phyloP scores from a whole-genome alignment of 2,797 vertebrate species.

The Crax fasciolata region DNA sequence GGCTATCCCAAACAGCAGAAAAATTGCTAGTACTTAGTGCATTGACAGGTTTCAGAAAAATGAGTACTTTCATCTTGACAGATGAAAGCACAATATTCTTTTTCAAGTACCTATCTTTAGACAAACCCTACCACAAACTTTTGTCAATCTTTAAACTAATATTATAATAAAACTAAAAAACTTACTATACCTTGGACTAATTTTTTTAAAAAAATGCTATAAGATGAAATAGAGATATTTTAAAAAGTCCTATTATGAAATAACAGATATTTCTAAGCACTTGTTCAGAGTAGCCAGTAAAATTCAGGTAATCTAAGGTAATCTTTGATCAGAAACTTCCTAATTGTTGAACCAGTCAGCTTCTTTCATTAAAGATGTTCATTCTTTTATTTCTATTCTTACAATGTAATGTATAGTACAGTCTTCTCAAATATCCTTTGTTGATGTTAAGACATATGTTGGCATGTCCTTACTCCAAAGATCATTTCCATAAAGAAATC shows the following conservation, averaged over 20 bases:
- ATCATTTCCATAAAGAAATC: neutral
- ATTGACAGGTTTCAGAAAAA: neutral
- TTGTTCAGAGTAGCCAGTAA: neutral
- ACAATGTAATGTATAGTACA: neutral
- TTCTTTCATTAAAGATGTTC: neutral
- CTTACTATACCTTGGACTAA: neutral
- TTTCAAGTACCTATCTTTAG: too few relatives aligned
- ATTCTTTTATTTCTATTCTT: neutral
- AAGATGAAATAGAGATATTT: rapidly evolving
- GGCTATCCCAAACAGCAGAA: neutral
- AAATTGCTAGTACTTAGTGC: neutral
- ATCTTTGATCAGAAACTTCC: neutral
- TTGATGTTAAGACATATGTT: neutral
- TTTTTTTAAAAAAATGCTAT: neutral
- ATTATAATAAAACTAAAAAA: neutral
- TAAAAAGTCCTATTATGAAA: neutral
- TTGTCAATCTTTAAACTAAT: neutral
- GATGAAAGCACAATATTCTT: neutral
- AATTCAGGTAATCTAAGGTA: neutral
- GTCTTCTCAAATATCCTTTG: neutral
- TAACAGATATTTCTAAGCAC: neutral
- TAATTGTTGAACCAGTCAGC: neutral
- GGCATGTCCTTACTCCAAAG: neutral
- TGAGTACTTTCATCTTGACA: neutral
- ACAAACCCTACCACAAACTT: neutral